Evolutionary conservation across 1,140 invertebrate species (phyloP), one percentile per base, ranked within the genome.

Genomic region (Scaptomyza montana): DNA sequence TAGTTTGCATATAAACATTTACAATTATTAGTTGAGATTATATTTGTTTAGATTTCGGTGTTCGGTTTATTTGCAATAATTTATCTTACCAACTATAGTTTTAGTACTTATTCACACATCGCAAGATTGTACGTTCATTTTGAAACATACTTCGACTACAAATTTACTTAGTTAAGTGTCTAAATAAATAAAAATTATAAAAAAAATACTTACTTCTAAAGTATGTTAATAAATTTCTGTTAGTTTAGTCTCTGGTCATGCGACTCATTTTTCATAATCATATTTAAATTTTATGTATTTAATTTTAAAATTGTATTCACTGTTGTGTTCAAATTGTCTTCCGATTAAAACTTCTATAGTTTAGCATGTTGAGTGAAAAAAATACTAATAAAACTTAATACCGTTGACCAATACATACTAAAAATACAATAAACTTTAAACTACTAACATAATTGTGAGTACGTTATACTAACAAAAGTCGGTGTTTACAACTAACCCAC

Each of bases 211-310:
- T 13, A 54, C 21, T 16, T 57, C 16, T 60, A 57, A 63, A 30
- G 41, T 41, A 55, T 21, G 49, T 54, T 73, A 12, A 41, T 47
- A 75, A 25, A 53, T 82, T 75, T 74, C 49, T 74, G 79, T 87
- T 89, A 87, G 84, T 65, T 79, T 89, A 89, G 84, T 87, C 76
- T 89, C 72, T 87, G 84, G 84, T 87, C 73, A 82, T 87, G 82
- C 78, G 60, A 65, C 82, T 73, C 0, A 51, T 54, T 36, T 50
- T 16, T 47, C 45, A 28, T 9, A 30, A 46, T 66, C 46, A 45
- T 25, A 10, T 53, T 89, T 60, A 36, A 5, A n/a, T 60, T 47
- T 54, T 62, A 30, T 54, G 5, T 43, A 68, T 67, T 53, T 12
- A 9, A 53, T 60, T 62, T 54, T 74, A 6, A 30, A 30, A 59